Percentiles rank a stretch among this genome's conserved stretches.
phyloP scores from a whole-genome alignment of 2,888 invertebrate genomes.

The Julus scanicus region DNA sequence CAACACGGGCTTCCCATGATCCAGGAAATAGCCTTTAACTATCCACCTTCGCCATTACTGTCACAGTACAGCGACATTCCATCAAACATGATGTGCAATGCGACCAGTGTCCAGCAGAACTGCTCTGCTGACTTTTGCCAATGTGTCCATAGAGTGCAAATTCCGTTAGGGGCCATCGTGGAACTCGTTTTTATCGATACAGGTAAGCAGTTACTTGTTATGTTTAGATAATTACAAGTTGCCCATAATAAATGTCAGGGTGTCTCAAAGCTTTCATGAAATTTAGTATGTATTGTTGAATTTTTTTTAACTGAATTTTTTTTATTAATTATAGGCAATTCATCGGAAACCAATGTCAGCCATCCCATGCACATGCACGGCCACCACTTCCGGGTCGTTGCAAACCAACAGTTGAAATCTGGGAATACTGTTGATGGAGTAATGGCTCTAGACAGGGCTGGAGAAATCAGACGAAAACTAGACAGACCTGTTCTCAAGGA shows the following conservation, averaged over 20 bases:
- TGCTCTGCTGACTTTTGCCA: slow-evolving; percentile 81
- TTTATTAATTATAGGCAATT: slow-evolving; percentile 73
- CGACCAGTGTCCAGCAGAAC: slow-evolving; percentile 73
- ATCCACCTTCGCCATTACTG: slow-evolving; percentile 80
- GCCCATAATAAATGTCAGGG: no score
- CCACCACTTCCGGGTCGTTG: slow-evolving; percentile 84
- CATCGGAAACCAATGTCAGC: slow-evolving; percentile 76
- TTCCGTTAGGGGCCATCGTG: slow-evolving; percentile 76
- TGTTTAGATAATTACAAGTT: neutral
- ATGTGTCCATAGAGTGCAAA: slow-evolving; percentile 84
- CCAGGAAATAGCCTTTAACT: slow-evolving; percentile 83
- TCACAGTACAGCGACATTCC: slow-evolving; percentile 74
- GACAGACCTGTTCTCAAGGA: slow-evolving; percentile 83
- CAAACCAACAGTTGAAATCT: slow-evolving; percentile 76
- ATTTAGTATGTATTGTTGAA: no score
- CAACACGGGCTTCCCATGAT: slow-evolving; percentile 80
- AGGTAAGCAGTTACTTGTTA: slow-evolving; percentile 68
- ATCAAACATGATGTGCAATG: slow-evolving; percentile 78
- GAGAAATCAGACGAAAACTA: slow-evolving; percentile 78
- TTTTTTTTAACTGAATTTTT: no score
- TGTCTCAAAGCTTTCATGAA: no score
- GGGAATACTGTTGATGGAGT: slow-evolving; percentile 76
- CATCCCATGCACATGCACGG: slow-evolving; percentile 91
- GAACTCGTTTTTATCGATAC: slow-evolving; percentile 87
- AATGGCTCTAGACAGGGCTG: slow-evolving; percentile 72